These are phyloP conservation scores for Poeciliopsis retropinna DNA, from an alignment of 2,113 vertebrate genomes.

Conservation along the genomic window DNA sequence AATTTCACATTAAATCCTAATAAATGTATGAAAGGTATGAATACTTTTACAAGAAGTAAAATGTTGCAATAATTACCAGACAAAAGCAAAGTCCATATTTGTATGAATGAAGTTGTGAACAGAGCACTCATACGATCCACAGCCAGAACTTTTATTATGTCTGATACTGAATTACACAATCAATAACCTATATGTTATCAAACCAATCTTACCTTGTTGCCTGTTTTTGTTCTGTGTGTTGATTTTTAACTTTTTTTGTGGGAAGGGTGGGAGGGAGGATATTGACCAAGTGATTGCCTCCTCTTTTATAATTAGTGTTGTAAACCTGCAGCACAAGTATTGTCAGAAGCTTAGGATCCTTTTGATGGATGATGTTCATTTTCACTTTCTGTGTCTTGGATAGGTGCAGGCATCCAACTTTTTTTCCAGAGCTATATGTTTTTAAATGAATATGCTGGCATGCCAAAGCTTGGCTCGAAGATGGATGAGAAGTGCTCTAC, in stretches of 20 bases:
- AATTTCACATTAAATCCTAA: too few species aligned
- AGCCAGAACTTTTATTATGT: too few species aligned
- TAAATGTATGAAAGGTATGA: too few species aligned
- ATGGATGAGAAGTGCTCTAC: slow-evolving; percentile 72
- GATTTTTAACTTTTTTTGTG: not conserved
- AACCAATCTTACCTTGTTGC: not conserved
- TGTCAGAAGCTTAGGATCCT: slow-evolving; percentile 4
- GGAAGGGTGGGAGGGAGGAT: not conserved
- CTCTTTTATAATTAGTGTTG: slow-evolving; percentile 41
- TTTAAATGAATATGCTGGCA: slow-evolving; percentile 74
- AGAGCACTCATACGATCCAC: too few species aligned
- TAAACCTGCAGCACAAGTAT: slow-evolving; percentile 14
- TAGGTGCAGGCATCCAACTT: slow-evolving; percentile 65
- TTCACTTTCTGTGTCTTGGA: slow-evolving; percentile 57
- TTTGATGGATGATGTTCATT: slow-evolving; percentile 80
- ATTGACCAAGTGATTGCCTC: not conserved
- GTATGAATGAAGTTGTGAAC: too few species aligned
- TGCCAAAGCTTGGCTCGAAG: slow-evolving; percentile 62
- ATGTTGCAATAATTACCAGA: too few species aligned
- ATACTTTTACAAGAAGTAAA: too few species aligned
- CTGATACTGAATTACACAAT: too few species aligned
- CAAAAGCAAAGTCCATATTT: too few species aligned
- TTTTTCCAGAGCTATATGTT: slow-evolving; percentile 56
- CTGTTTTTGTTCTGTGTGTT: not conserved
- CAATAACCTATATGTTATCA: not conserved